Evolutionary conservation across 2,113 vertebrate genomes (phyloP).

Genomic region (Cebidichthys violaceus): DNA sequence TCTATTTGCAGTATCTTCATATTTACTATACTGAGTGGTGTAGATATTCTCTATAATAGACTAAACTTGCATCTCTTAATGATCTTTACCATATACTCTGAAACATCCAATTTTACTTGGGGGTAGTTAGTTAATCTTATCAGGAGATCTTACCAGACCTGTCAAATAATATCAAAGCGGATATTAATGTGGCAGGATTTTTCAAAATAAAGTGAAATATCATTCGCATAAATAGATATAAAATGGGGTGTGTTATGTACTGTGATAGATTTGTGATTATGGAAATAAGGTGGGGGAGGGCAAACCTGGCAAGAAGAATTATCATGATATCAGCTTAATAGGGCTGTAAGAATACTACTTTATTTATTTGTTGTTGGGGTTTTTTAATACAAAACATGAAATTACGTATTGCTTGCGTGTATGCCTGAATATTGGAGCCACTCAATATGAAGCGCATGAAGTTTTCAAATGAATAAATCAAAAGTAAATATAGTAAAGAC

Average conservation of each 20-base stretch:
- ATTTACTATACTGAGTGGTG: neutral
- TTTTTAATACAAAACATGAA: neutral
- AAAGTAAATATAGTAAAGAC: neutral
- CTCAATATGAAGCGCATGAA: neutral
- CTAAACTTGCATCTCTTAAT: neutral
- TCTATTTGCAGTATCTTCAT: neutral
- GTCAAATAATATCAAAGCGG: neutral
- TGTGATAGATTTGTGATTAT: neutral
- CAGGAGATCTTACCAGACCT: neutral
- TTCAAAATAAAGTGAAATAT: neutral
- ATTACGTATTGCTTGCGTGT: neutral
- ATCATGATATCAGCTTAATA: neutral
- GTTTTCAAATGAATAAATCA: conserved; percentile 1
- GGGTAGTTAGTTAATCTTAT: neutral
- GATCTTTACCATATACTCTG: neutral
- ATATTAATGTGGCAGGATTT: neutral
- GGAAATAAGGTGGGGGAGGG: neutral
- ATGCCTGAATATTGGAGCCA: neutral
- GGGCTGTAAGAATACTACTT: neutral
- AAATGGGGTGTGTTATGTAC: neutral
- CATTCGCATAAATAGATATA: neutral
- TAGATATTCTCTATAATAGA: neutral
- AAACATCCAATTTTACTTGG: neutral
- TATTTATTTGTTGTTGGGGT: neutral
- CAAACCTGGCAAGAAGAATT: neutral